Evolutionary conservation across 2,113 vertebrate species (phyloP).

Genomic region (Toxostoma redivivum): DNA sequence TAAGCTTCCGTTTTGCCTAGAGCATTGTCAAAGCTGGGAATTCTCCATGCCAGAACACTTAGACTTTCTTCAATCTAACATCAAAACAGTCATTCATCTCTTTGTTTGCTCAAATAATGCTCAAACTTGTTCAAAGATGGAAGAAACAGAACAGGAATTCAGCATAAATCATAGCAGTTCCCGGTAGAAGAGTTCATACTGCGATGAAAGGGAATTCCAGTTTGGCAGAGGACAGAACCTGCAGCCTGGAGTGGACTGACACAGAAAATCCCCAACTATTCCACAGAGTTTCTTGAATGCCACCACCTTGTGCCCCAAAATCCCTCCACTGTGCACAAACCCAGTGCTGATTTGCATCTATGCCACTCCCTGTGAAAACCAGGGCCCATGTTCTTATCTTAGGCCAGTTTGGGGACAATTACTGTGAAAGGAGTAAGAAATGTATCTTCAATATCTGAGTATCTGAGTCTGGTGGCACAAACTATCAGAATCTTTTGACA

Average conservation of each 20-base stretch:
- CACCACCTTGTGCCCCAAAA: background rate
- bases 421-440: background rate
- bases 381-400: background rate
- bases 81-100: conserved; percentile 29
- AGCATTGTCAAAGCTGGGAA: conserved; percentile 11
- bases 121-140: conserved; percentile 26
- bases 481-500: background rate
- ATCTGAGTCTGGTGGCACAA: background rate
- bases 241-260: background rate
- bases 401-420: background rate
- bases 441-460: background rate
- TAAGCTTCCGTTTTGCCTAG: conserved; percentile 3
- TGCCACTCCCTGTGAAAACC: background rate
- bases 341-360: background rate
- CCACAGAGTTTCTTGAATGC: background rate
- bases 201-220: background rate
- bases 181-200: background rate
- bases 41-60: background rate
- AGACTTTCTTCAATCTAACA: background rate
- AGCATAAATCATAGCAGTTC: background rate
- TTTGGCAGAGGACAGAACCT: background rate
- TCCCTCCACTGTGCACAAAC: background rate
- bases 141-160: conserved; percentile 13
- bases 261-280: background rate
- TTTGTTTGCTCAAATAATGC: conserved; percentile 35